Percentiles rank a stretch among this genome's conserved stretches.
Evolutionary conservation across 2,888 invertebrate species (phyloP).

Genomic region (Apotomis capreana): DNA sequence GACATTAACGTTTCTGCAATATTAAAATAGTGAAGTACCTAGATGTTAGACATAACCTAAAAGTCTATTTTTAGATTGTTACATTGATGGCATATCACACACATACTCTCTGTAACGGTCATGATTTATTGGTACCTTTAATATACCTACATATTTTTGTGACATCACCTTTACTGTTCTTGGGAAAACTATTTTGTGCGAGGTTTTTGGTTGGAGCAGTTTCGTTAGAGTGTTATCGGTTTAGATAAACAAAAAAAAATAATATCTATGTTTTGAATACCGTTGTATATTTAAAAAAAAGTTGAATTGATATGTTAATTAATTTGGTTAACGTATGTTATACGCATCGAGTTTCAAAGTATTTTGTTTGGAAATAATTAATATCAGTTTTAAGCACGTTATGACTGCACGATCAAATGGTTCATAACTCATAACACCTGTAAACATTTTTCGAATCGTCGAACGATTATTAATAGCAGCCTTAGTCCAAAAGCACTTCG

Average conservation of each 20-base stretch:
- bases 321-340: neutral
- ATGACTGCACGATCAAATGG: too few species aligned
- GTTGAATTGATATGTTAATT: neutral
- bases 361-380: neutral
- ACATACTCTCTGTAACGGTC: neutral
- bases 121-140: neutral
- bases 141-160: slow-evolving; percentile 23
- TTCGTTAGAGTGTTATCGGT: neutral
- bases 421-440: too few species aligned
- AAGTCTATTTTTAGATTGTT: slow-evolving; percentile 22
- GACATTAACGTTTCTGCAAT: neutral
- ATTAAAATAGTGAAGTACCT: neutral
- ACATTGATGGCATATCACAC: slow-evolving; percentile 3
- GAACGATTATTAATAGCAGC: too few species aligned
- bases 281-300: neutral
- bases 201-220: neutral
- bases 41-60: neutral
- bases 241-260: neutral
- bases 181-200: neutral
- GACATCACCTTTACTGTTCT: slow-evolving; percentile 15
- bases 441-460: too few species aligned
- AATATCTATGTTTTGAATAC: neutral
- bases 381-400: neutral
- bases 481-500: neutral
- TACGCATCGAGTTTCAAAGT: neutral